Percentiles rank a stretch among this genome's conserved stretches.
These are phyloP conservation scores for Psammodynastes pulverulentus DNA, from an alignment of 2,113 vertebrate genomes.

Conservation along the genomic window DNA sequence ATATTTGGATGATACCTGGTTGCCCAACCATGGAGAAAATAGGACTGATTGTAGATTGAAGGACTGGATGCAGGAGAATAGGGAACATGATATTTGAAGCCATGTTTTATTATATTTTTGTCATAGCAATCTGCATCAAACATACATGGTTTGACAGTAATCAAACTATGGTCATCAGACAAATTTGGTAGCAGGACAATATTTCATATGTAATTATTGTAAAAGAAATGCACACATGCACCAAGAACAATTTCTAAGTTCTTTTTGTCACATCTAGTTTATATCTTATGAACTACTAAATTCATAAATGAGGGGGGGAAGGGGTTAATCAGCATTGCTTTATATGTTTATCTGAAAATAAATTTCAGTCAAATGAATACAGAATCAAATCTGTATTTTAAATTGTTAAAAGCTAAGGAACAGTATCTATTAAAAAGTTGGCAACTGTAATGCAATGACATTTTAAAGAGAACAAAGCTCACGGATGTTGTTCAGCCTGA, in stretches of 20 bases:
- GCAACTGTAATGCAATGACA: not conserved
- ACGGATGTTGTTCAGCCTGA: not conserved
- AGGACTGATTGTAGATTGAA: not conserved
- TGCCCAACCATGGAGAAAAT: not conserved
- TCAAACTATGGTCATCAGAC: not conserved
- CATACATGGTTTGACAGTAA: too few relatives aligned
- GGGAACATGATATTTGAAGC: not conserved
- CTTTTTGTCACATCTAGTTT: not conserved
- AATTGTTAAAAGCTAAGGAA: not conserved
- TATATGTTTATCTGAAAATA: not conserved
- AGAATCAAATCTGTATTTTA: not conserved
- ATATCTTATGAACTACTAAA: not conserved
- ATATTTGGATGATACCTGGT: not conserved
- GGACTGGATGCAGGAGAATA: not conserved
- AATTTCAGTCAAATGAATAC: not conserved
- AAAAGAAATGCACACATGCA: not conserved
- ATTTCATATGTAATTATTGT: not conserved
- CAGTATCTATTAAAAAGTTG: not conserved
- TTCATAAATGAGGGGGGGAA: too few relatives aligned
- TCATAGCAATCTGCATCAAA: not conserved
- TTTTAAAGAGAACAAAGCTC: not conserved
- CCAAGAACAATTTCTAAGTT: not conserved
- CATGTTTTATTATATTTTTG: not conserved
- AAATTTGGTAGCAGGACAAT: not conserved
- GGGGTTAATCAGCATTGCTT: not conserved